Conservation (phyloP, 1,140 invertebrate genomes). For the Proales similis region DNA sequence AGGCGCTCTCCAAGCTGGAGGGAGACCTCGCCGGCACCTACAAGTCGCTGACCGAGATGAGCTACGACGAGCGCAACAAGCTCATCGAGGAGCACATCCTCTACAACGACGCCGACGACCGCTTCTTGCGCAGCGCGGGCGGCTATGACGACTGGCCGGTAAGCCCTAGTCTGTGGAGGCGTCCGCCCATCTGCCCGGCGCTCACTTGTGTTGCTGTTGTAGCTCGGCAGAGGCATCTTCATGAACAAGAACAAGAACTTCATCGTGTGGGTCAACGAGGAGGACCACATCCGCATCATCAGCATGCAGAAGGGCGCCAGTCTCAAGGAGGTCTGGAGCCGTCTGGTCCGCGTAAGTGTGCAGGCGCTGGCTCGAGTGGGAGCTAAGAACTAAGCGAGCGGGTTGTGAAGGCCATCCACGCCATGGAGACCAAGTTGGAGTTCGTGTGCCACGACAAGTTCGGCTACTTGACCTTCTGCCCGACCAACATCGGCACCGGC, state of each 20-base stretch:
- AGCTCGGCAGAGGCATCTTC: conserved; percentile 35
- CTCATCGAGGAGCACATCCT: conserved; percentile 38
- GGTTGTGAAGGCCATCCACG: conserved; percentile 38
- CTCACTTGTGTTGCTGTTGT: too few species aligned
- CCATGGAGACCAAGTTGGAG: conserved; percentile 20
- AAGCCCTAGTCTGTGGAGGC: too few species aligned
- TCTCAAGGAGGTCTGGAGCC: conserved; percentile 70
- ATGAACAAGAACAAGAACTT: conserved; percentile 87
- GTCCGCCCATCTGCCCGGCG: too few species aligned
- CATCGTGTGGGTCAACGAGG: conserved; percentile 95
- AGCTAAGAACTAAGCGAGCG: conserved; percentile 41
- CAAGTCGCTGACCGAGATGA: conserved; percentile 38
- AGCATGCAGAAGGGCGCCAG: conserved; percentile 92
- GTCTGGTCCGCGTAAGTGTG: conserved; percentile 62
- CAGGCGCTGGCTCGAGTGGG: background rate
- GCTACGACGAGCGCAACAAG: conserved; percentile 16
- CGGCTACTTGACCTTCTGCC: conserved; percentile 96
- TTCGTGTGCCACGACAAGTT: conserved; percentile 47
- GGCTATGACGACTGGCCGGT: conserved; percentile 38
- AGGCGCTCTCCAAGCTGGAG: conserved; percentile 21
- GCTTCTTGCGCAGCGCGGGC: conserved; percentile 30
- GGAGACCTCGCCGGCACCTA: conserved; percentile 35
- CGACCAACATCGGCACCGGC: conserved; percentile 92
- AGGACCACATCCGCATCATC: conserved; percentile 92
- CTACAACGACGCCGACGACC: conserved; percentile 32